phyloP scores from a whole-genome alignment of 2,888 invertebrate genomes.

The Thelaira solivaga region DNA sequence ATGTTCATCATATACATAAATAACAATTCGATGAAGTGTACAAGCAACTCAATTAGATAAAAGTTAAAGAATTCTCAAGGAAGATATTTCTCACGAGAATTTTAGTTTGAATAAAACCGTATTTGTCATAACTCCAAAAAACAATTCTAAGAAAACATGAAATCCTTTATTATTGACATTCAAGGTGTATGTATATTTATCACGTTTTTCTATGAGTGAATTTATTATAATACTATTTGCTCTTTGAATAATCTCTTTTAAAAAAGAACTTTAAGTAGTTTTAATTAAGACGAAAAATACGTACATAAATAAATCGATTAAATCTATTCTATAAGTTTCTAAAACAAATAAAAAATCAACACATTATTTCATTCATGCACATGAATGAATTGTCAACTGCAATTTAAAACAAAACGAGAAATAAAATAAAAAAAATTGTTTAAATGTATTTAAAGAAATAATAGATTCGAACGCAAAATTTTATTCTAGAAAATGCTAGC shows the following conservation, averaged over 20 bases:
- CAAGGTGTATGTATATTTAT: too few relatives aligned
- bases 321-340: conserved; percentile 19
- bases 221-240: neutral
- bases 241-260: neutral
- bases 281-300: conserved; percentile 41
- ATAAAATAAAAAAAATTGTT: conserved; percentile 5
- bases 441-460: conserved; percentile 13
- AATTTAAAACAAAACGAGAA: conserved; percentile 8
- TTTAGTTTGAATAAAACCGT: too few relatives aligned
- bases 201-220: neutral
- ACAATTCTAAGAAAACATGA: too few relatives aligned
- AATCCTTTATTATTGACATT: too few relatives aligned
- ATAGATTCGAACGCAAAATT: conserved; percentile 1
- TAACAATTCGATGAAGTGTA: too few relatives aligned
- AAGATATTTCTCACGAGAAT: too few relatives aligned
- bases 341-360: conserved; percentile 17
- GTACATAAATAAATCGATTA: conserved; percentile 42
- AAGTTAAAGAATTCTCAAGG: too few relatives aligned
- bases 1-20: too few relatives aligned
- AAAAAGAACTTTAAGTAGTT: conserved; percentile 17
- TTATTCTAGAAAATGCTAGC: neutral
- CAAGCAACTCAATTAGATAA: too few relatives aligned
- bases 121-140: too few relatives aligned
- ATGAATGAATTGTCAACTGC: conserved; percentile 39
- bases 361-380: conserved; percentile 31